Conservation (phyloP, 2,113 vertebrate species). For the Prionailurus viverrinus region DNA sequence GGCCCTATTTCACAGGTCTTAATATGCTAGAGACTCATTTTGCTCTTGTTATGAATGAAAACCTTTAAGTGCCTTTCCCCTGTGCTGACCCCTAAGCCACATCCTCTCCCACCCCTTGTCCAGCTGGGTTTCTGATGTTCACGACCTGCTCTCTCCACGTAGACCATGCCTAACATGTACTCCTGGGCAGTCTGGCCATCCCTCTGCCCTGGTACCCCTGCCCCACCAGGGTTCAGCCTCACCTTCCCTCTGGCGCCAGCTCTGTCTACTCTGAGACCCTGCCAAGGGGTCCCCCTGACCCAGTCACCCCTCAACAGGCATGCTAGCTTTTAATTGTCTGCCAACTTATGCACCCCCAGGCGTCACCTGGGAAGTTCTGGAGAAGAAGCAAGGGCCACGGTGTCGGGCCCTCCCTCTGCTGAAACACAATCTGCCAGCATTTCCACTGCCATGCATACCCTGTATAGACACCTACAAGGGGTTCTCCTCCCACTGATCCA, state of each 20-base stretch:
- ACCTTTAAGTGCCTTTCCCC: background rate
- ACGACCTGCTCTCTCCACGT: background rate
- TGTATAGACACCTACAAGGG: background rate
- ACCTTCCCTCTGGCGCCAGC: background rate
- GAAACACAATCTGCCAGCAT: background rate
- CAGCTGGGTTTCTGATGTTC: background rate
- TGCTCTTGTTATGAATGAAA: constrained; percentile 9
- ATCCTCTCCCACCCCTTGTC: background rate
- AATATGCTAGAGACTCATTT: background rate
- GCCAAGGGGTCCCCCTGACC: background rate
- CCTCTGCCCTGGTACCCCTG: background rate
- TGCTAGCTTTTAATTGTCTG: background rate
- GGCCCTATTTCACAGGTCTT: background rate
- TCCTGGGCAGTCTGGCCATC: background rate
- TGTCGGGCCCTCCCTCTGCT: background rate
- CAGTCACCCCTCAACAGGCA: background rate
- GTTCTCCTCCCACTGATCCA: background rate
- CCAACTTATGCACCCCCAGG: background rate
- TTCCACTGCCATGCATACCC: background rate
- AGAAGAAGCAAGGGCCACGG: background rate
- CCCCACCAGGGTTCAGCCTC: background rate
- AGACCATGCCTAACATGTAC: background rate
- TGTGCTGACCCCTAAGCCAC: background rate
- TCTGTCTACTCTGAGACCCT: background rate
- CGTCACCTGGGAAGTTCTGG: background rate